Conservation (phyloP, 2,797 vertebrate genomes). For the Vespertilio murinus region DNA sequence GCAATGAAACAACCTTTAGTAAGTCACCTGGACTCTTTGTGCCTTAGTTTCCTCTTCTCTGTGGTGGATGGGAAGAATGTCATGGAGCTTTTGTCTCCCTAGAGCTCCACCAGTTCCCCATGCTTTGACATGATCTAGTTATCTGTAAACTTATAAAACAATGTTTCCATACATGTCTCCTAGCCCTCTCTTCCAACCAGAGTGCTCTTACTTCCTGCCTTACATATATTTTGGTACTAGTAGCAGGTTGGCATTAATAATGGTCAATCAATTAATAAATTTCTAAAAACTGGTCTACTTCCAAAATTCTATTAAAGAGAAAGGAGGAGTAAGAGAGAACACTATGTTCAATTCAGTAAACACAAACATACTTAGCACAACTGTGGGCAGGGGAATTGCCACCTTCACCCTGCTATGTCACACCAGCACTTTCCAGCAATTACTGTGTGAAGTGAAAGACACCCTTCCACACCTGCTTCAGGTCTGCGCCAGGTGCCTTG, state of each 20-base stretch:
- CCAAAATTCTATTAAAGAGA: neutral
- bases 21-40: neutral
- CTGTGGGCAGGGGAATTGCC: neutral
- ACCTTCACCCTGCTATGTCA: neutral
- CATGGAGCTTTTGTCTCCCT: neutral
- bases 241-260: neutral
- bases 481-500: slow-evolving; percentile 56
- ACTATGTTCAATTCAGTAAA: neutral
- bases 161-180: neutral
- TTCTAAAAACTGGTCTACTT: neutral
- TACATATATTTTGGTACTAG: neutral
- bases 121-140: neutral
- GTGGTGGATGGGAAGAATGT: too few relatives aligned
- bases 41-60: neutral
- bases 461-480: slow-evolving; percentile 73
- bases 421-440: neutral
- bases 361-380: neutral
- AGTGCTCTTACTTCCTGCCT: neutral
- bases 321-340: neutral
- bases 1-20: neutral
- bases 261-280: too few relatives aligned
- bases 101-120: too few relatives aligned
- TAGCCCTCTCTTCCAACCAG: neutral
- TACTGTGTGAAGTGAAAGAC: slow-evolving; percentile 37
- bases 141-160: neutral